Evolutionary conservation across 2,888 invertebrate genomes (phyloP).

Genomic region (Busseola fusca): DNA sequence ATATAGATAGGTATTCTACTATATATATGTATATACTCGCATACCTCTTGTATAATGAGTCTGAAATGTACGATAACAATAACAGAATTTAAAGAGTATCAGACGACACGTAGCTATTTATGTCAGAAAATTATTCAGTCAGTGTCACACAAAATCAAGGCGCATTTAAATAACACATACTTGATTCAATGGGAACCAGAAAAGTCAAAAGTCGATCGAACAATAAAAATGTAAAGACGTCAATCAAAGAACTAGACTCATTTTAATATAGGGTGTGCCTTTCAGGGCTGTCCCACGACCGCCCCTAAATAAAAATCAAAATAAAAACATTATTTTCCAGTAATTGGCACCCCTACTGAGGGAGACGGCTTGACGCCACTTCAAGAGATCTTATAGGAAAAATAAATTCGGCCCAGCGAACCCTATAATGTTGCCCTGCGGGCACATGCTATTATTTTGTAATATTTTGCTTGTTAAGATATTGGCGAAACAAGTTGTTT

Average conservation of each 20-base stretch:
- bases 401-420: slow-evolving; percentile 76
- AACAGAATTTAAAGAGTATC: background rate
- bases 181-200: slow-evolving; percentile 64
- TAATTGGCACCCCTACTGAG: slow-evolving; percentile 88
- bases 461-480: slow-evolving; percentile 76
- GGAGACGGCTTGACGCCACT: slow-evolving; percentile 83
- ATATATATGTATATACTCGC: background rate
- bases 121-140: background rate
- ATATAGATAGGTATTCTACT: slow-evolving; percentile 8
- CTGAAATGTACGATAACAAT: background rate
- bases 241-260: slow-evolving; percentile 84
- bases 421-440: slow-evolving; percentile 72
- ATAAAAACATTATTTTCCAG: slow-evolving; percentile 86
- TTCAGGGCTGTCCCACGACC: slow-evolving; percentile 87
- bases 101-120: background rate
- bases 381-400: slow-evolving; percentile 86
- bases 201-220: slow-evolving; percentile 81
- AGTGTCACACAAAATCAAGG: slow-evolving; percentile 4
- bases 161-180: slow-evolving; percentile 27
- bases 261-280: slow-evolving; percentile 87
- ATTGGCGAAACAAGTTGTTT: slow-evolving; percentile 69
- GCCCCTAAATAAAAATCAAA: slow-evolving; percentile 88
- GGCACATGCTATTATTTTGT: slow-evolving; percentile 81
- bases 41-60: background rate
- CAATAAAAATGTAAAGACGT: slow-evolving; percentile 82